phyloP scores from a whole-genome alignment of 2,113 vertebrate genomes.

The Andinoacara biseriatus region DNA sequence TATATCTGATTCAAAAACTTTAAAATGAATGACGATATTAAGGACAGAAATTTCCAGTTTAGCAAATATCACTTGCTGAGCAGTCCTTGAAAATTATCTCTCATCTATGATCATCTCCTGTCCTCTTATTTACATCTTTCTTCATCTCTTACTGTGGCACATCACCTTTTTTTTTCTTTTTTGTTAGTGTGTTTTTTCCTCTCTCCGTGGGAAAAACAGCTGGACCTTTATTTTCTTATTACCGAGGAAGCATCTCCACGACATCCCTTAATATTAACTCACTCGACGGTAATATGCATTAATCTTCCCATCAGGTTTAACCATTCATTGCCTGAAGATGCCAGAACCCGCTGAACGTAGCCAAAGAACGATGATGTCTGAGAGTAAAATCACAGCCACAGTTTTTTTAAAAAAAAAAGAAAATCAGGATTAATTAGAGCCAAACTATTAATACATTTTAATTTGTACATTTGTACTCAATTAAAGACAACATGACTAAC shows the following conservation, averaged over 20 bases:
- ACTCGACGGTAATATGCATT: background rate
- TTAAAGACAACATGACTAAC: background rate
- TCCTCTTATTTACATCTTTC: too few species aligned
- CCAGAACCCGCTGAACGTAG: background rate
- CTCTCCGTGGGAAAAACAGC: too few species aligned
- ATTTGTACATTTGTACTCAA: background rate
- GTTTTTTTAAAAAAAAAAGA: background rate
- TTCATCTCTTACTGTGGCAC: too few species aligned
- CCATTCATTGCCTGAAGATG: background rate
- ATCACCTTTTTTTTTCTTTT: too few species aligned
- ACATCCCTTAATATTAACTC: background rate
- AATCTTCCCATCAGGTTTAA: background rate
- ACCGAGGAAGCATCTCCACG: background rate
- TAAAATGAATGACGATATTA: too few species aligned
- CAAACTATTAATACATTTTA: background rate
- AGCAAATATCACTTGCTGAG: too few species aligned
- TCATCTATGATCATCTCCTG: too few species aligned
- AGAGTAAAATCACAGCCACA: background rate
- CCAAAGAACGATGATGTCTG: background rate
- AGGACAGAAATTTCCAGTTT: too few species aligned
- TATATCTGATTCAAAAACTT: background rate
- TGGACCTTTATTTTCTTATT: background rate
- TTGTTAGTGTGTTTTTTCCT: too few species aligned
- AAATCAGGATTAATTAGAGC: background rate
- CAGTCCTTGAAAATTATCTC: too few species aligned